Conservation (phyloP, 2,113 vertebrate genomes). For the Pelecanoides urinatrix region DNA sequence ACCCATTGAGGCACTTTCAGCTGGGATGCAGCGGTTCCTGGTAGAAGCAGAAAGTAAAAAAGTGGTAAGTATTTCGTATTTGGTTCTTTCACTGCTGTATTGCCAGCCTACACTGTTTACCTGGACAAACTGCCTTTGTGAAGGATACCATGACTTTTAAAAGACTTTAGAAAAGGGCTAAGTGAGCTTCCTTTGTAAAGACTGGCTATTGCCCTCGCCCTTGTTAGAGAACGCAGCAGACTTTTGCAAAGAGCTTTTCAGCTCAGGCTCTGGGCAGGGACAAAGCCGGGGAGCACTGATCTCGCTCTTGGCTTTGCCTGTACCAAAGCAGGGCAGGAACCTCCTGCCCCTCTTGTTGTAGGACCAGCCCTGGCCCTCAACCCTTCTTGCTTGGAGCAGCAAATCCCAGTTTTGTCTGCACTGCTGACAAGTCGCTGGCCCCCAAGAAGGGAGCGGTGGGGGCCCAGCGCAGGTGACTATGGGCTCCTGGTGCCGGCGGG, state of each 20-base stretch:
- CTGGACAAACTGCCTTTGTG: neutral
- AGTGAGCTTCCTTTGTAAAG: neutral
- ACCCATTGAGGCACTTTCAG: neutral
- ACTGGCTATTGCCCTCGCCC: neutral
- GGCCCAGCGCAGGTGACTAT: neutral
- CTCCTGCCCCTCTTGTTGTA: neutral
- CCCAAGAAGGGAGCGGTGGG: neutral
- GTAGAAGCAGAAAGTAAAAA: neutral
- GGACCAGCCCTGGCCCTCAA: neutral
- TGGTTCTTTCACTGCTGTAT: neutral
- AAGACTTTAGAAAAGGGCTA: neutral
- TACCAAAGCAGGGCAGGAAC: neutral
- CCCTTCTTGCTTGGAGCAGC: neutral
- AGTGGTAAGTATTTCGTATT: neutral
- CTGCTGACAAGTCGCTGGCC: neutral
- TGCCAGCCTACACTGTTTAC: neutral
- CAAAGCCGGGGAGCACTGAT: neutral
- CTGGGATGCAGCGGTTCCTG: neutral
- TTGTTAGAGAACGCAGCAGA: neutral
- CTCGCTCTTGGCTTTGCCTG: neutral
- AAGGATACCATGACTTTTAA: neutral
- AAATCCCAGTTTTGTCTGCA: neutral
- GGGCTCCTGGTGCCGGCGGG: neutral
- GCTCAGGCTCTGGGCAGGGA: neutral
- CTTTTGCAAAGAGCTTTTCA: slow-evolving; percentile 6